Base-by-base conservation (phyloP, 2,888 invertebrate genomes). In the Zygothrica quintamaculata region DNA sequence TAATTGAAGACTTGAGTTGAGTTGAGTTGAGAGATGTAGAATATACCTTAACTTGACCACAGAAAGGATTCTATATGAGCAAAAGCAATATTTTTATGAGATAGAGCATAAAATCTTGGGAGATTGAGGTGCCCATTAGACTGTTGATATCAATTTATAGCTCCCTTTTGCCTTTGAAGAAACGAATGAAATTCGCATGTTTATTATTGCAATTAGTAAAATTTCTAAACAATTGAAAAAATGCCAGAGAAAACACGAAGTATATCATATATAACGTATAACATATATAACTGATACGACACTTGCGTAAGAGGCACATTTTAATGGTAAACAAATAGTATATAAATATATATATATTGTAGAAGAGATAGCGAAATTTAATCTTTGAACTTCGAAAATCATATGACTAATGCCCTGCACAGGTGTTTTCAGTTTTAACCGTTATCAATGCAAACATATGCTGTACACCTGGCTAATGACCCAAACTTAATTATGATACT, bases 391-490 rank as follows among this genome's bases (percentile, higher is more conserved):
- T 48, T 22, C 36, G 40, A 55, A n/a, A 51, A 43, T 47, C 57
- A 52, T 56, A 73, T 73, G 73, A 73, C 72, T 76, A 73, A 73
- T 65, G 37, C 36, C n/a, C n/a, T 29, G 47, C 56, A 48, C 73
- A 73, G 73, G 73, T 73, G 73, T 73, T 76, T 31, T 12, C 52
- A 40, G 44, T 37, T 11, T 9, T 33, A n/a, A 13, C 42, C 56
- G 46, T 57, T 58, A 59, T 55, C 53, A 57, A 61, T 42, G 42
- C 22, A 22, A 53, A 40, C 39, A 61, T 52, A 50, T 69, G 61
- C 56, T 69, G 70, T 74, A 74, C 70, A 70, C 70, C 75, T 74
- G 69, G 62, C 52, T 40, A 60, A 74, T 48, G 60, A 59, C 47
- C 46, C 51, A 74, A n/a, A 22, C 26, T 40, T 13, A 73, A 56